Base-by-base conservation (phyloP, 1,140 invertebrate genomes). In the Zophobas morio region DNA sequence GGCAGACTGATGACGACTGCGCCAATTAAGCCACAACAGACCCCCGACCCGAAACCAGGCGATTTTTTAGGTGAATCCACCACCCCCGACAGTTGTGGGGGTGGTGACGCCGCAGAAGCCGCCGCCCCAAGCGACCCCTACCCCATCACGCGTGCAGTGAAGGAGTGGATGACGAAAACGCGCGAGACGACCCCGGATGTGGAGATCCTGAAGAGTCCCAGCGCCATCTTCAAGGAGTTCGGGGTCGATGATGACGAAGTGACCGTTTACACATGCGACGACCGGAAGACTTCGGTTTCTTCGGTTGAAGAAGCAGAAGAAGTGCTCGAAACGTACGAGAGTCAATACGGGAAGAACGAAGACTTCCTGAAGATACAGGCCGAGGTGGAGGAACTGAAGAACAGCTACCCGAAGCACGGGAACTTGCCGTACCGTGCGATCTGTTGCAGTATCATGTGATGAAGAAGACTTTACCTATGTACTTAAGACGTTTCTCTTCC, bases 151-250 rank as follows among this genome's bases (percentile, higher is more conserved):
- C 57, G 79, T 35, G 85, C 85, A 6, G 85, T 86, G 4, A 85
- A 82, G 60, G 83, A 86, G 42, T 86, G 85, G 85, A 86, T 86
- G 84, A 80, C 54, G 42, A 80, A 81, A 77, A 85, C 85, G 1
- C 79, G 85, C 6, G 85, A 86, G 78, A 81, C 76, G 3, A 85
- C 85, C 4, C 85, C 85, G 0, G 85, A 86, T 8, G 75, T 85
- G 33, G 84, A 86, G 51, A 80, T 86, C 35, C 80, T 86, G 34
- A 86, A 86, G 66, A 84, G 82, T 56, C 85, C 85, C 1, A 76
- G 76, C 6, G 80, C 77, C 0, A 85, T 86, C 8, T 80, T 80
- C 49, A 80, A 78, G 53, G 84, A 85, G 66, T 81, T 84, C 40
- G 34, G 73, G 35, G 57, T 37, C 20, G 70, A 35, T 2, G 79